These are phyloP conservation scores for Esox niger DNA, from an alignment of 2,113 vertebrate species.

Conservation along the genomic window DNA sequence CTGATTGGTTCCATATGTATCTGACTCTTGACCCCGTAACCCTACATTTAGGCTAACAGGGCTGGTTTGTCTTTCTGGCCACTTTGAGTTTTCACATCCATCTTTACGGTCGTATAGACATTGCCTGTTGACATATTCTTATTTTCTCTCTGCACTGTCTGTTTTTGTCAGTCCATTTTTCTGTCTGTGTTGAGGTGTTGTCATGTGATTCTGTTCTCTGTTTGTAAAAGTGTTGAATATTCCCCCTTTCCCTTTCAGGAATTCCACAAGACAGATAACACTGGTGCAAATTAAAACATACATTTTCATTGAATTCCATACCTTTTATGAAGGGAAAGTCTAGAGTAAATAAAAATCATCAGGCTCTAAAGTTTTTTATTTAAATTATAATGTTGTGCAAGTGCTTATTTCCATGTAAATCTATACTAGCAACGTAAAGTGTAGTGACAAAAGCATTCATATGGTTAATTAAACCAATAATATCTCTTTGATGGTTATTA, in stretches of 20 bases:
- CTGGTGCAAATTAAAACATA: not conserved
- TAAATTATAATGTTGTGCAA: too few relatives aligned
- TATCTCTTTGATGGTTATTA: too few relatives aligned
- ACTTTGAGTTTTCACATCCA: constrained; percentile 60
- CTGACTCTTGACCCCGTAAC: constrained; percentile 61
- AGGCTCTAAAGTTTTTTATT: too few relatives aligned
- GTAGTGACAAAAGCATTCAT: too few relatives aligned
- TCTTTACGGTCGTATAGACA: constrained; percentile 57
- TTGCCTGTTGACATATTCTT: constrained; percentile 56
- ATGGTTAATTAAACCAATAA: too few relatives aligned
- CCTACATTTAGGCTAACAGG: constrained; percentile 69
- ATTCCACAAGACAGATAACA: constrained; percentile 78
- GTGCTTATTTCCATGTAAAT: too few relatives aligned
- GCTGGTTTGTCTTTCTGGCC: constrained; percentile 68
- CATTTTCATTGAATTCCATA: not conserved
- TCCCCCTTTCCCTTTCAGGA: constrained; percentile 34
- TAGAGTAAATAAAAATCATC: too few relatives aligned
- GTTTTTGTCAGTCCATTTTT: constrained; percentile 50
- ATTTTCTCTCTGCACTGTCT: constrained; percentile 42
- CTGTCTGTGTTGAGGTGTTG: constrained; percentile 65
- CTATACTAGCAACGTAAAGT: too few relatives aligned
- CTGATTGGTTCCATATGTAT: constrained; percentile 64
- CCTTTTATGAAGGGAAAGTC: too few relatives aligned
- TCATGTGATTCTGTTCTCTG: constrained; percentile 93
- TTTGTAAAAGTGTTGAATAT: constrained; percentile 73